These are phyloP conservation scores for Choristoneura rosaceana DNA, from an alignment of 2,888 invertebrate species.

Conservation along the genomic window DNA sequence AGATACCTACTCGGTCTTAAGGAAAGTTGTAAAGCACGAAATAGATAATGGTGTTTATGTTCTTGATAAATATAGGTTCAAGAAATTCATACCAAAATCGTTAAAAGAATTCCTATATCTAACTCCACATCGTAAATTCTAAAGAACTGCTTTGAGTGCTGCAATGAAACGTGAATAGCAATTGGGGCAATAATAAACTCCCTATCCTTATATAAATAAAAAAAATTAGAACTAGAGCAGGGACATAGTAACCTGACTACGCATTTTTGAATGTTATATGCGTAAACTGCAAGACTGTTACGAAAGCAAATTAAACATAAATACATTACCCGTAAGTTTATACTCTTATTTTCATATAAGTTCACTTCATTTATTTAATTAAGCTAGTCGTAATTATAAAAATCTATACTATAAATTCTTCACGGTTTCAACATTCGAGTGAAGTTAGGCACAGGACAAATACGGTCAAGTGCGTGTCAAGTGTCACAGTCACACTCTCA, in stretches of 20 bases:
- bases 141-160: neutral
- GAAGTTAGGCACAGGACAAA: conserved; percentile 10
- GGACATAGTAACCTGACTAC: conserved; percentile 30
- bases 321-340: conserved; percentile 28
- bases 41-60: conserved; percentile 22
- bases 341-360: conserved; percentile 30
- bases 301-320: neutral
- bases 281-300: neutral
- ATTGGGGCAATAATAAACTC: neutral
- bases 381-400: conserved; percentile 35
- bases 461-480: conserved; percentile 9
- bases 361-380: conserved; percentile 41
- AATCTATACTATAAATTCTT: conserved; percentile 32
- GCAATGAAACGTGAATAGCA: neutral
- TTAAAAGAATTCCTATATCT: conserved; percentile 1
- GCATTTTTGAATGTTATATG: neutral
- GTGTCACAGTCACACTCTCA: neutral
- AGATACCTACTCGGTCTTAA: neutral
- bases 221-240: conserved; percentile 47
- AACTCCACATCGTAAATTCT: neutral
- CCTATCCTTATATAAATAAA: conserved; percentile 52
- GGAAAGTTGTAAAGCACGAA: neutral
- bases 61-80: conserved; percentile 3
- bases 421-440: conserved; percentile 26
- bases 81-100: conserved; percentile 10